Conservation (phyloP, 2,797 vertebrate species). For the Mormyrops attenuatus region DNA sequence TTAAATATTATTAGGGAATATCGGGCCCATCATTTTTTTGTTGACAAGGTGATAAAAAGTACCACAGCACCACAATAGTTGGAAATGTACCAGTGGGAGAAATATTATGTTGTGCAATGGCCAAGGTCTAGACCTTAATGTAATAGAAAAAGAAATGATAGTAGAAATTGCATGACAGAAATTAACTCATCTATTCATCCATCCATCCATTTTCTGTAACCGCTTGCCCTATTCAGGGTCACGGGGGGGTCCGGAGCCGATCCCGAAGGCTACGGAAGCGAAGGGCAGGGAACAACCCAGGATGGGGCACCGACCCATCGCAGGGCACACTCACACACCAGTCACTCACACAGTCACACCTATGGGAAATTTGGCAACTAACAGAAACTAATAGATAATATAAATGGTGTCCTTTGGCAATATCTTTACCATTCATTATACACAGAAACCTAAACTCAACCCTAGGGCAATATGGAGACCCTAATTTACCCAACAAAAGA, state of each 20-base stretch:
- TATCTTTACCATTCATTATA: neutral
- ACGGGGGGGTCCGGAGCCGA: neutral
- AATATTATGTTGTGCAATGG: neutral
- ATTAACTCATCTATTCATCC: neutral
- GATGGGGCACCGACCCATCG: neutral
- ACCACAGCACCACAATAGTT: neutral
- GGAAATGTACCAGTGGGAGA: neutral
- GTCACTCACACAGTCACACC: neutral
- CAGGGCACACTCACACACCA: neutral
- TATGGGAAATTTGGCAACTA: neutral
- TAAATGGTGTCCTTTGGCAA: neutral
- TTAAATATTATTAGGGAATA: neutral
- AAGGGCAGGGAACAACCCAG: neutral
- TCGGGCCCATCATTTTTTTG: neutral
- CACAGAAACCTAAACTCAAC: neutral
- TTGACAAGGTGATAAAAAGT: neutral
- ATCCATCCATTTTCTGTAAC: neutral
- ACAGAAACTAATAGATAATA: neutral
- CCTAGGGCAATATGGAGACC: neutral
- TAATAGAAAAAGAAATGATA: neutral
- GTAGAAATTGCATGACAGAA: neutral
- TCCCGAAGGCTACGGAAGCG: too few species aligned
- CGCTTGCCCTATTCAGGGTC: neutral
- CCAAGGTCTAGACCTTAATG: neutral
- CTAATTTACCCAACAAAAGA: neutral